Conservation (phyloP, 2,888 invertebrate genomes). For the Agrochola lota region DNA sequence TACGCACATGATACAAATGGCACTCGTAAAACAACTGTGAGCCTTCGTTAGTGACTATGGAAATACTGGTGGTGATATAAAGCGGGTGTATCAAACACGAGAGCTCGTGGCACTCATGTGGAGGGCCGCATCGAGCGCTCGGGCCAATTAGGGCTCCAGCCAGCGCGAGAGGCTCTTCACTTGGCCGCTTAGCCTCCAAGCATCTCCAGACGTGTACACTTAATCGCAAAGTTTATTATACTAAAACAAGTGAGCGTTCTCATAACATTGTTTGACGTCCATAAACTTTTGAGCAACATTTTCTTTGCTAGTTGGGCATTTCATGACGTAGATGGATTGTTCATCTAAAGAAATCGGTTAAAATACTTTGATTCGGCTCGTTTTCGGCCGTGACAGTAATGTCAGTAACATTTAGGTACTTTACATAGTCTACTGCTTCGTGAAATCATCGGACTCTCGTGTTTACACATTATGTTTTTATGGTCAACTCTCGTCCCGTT, state of each 20-base stretch:
- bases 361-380: conserved; percentile 37
- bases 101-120: conserved; percentile 56
- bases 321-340: conserved; percentile 38
- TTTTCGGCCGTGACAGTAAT: conserved; percentile 27
- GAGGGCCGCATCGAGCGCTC: conserved; percentile 69
- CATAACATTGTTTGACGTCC: conserved; percentile 35
- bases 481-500: conserved; percentile 4
- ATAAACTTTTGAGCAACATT: conserved; percentile 38
- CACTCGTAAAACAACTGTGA: conserved; percentile 34
- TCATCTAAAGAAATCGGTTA: conserved; percentile 1
- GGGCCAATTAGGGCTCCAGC: conserved; percentile 71
- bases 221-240: conserved; percentile 62
- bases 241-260: conserved; percentile 39
- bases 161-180: conserved; percentile 62
- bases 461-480: conserved; percentile 44
- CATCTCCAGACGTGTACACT: conserved; percentile 55
- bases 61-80: conserved; percentile 44
- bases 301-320: conserved; percentile 15
- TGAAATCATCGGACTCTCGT: conserved; percentile 60
- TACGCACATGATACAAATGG: conserved; percentile 30
- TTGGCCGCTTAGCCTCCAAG: conserved; percentile 65
- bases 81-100: conserved; percentile 65
- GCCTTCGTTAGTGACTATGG: conserved; percentile 47
- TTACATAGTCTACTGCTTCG: conserved; percentile 56
- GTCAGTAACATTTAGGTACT: conserved; percentile 14